Evolutionary conservation across 2,888 invertebrate species (phyloP).

Genomic region (Netelia fuscicornis): DNA sequence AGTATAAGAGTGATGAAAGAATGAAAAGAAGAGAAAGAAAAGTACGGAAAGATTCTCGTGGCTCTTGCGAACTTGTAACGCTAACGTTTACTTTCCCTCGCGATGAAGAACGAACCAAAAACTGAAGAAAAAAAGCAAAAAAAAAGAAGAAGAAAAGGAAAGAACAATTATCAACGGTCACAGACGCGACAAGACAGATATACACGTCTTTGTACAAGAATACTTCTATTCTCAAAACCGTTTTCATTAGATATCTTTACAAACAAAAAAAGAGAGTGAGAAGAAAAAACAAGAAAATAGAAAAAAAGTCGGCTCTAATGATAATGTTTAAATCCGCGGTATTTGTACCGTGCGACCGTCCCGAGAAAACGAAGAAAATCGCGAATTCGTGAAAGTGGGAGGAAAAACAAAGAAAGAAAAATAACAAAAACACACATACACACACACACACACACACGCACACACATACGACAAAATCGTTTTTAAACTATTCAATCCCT

Average conservation of each 20-base stretch:
- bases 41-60: constrained; percentile 21
- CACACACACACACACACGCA: no score
- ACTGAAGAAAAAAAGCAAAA: not conserved
- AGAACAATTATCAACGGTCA: constrained; percentile 28
- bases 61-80: constrained; percentile 27
- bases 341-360: constrained; percentile 53
- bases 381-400: constrained; percentile 25
- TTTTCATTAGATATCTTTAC: constrained; percentile 60
- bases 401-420: constrained; percentile 22
- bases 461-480: constrained; percentile 9
- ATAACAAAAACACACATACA: not conserved
- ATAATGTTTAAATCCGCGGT: constrained; percentile 54
- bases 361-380: constrained; percentile 37
- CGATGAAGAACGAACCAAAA: constrained; percentile 26
- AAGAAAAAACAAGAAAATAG: constrained; percentile 8
- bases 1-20: constrained; percentile 25
- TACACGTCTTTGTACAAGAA: constrained; percentile 57
- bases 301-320: constrained; percentile 56
- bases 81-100: constrained; percentile 45
- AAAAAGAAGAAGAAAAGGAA: constrained; percentile 15
- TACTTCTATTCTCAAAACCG: constrained; percentile 59
- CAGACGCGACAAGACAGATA: constrained; percentile 47
- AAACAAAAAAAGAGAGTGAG: no score
- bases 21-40: constrained; percentile 6
- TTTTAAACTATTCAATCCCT: constrained; percentile 45